Percentiles rank a stretch among this genome's conserved stretches.
Evolutionary conservation across 37 sponge, comb jelly and placozoan species (phyloP).

Genomic region (Mnemiopsis leidyi): DNA sequence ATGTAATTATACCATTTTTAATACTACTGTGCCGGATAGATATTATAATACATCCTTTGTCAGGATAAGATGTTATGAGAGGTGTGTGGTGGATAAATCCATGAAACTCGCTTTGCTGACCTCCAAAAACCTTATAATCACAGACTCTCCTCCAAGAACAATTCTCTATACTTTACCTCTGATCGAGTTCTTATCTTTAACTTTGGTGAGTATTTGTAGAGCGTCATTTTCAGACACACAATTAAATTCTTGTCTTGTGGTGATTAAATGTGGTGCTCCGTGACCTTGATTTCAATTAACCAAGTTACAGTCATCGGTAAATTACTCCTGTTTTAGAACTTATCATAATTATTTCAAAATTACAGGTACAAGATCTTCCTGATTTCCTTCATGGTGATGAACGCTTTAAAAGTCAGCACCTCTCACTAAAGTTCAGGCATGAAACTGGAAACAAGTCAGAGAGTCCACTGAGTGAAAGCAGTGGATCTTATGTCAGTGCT

Average conservation of each 20-base stretch:
- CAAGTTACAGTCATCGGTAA: no score
- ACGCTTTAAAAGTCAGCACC: slow-evolving; percentile 16
- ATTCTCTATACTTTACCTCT: slow-evolving; percentile 42
- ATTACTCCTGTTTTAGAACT: no score
- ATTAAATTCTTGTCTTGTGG: no score
- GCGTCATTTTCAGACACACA: no score
- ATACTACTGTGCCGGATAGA: no score
- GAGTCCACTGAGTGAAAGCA: neutral
- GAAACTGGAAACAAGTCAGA: neutral
- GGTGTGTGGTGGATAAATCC: slow-evolving; percentile 53
- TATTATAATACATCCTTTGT: no score
- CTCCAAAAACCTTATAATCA: slow-evolving; percentile 53
- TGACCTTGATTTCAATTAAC: no score
- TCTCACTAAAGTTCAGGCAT: slow-evolving; percentile 24
- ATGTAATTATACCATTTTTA: no score
- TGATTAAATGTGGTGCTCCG: no score
- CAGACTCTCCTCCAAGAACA: slow-evolving; percentile 49
- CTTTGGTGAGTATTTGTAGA: neutral
- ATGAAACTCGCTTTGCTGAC: slow-evolving; percentile 40
- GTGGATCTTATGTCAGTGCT: neutral
- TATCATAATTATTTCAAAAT: no score
- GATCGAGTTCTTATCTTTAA: slow-evolving; percentile 15
- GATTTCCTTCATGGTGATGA: slow-evolving; percentile 24
- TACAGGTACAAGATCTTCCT: slow-evolving; percentile 56
- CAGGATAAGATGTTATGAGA: slow-evolving; percentile 57